phyloP scores from a whole-genome alignment of 2,888 invertebrate species.

The Sicus ferrugineus region DNA sequence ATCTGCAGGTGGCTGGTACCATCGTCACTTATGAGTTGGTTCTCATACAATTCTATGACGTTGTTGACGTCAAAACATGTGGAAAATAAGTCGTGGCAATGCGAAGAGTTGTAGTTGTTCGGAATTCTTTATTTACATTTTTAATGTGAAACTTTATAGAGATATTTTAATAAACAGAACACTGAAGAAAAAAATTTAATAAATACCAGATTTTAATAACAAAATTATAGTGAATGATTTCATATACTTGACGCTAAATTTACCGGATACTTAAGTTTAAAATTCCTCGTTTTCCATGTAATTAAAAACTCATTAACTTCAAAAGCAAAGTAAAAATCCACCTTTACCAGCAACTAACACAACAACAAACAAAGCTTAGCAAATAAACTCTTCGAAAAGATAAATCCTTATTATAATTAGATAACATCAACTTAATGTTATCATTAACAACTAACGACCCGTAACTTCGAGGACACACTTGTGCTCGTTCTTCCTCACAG shows the following conservation, averaged over 20 bases:
- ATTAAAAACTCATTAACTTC: constrained; percentile 32
- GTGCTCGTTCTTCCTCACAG: too few species aligned
- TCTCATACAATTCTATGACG: constrained; percentile 68
- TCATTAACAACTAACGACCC: constrained; percentile 10
- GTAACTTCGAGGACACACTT: not conserved
- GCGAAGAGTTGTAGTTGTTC: too few species aligned
- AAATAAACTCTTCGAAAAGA: too few species aligned
- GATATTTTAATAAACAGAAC: not conserved
- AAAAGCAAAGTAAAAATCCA: not conserved
- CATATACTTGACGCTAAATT: too few species aligned
- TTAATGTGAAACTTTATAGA: too few species aligned
- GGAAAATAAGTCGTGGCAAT: not conserved
- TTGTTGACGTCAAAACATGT: constrained; percentile 36
- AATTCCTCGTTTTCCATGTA: too few species aligned
- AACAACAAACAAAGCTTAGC: not conserved
- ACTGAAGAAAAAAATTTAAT: constrained; percentile 20
- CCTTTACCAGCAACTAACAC: too few species aligned
- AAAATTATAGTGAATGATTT: not conserved
- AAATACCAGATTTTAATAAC: constrained; percentile 10
- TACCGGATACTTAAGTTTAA: too few species aligned
- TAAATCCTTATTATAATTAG: not conserved
- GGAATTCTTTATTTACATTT: too few species aligned
- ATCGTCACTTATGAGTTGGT: constrained; percentile 71
- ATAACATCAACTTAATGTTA: constrained; percentile 16
- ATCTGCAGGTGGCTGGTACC: constrained; percentile 68